Base-by-base conservation (phyloP, 2,888 invertebrate species). In the Macrosoma leucophasiata region DNA sequence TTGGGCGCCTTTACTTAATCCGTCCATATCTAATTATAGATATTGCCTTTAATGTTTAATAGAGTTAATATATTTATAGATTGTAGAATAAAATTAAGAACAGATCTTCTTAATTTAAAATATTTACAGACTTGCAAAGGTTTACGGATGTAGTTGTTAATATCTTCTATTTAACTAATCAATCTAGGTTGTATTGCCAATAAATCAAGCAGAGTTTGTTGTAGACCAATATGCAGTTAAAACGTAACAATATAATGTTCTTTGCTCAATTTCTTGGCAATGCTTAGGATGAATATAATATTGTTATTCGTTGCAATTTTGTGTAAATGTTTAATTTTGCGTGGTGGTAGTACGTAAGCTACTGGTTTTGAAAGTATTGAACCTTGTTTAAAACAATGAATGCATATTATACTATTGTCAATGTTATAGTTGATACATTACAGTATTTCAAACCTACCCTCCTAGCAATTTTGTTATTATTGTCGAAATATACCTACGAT, bases 21-120 rank as follows among this genome's bases (percentile, higher is more conserved):
- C 84, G 84, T 84, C 84, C 84, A 79, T 75, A 68, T 82, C 70
- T 82, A 79, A 79, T 67, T 64, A 75, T 82, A 82, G 78, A 82
- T 77, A 78, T 84, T 84, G 82, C 84, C 82, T 84, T 82, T 82
- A 84, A 81, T 81, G 78, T 81, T 79, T 82, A 82, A 79, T 82
- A 82, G 76, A 84, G 76, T 78, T 82, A 84, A 82, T 84, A 82
- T 82, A 82, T 82, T 84, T 81, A 79, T 84, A 82, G 79, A 71
- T 53, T 70, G 66, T 78, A 78, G 73, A 59, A 20, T 58, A 54
- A 72, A 66, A 66, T 63, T 72, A 76, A 76, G 73, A 58, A 59
- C 53, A 66, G 67, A 69, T 77, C 65, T 69, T 70, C 75, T 69
- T 61, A 67, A 67, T 72, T 47, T 39, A 62, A 67, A 58, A 61